Evolutionary conservation across 1,140 invertebrate species (phyloP), one percentile per base, ranked within the genome.

Genomic region (Polypedilum pembai): DNA sequence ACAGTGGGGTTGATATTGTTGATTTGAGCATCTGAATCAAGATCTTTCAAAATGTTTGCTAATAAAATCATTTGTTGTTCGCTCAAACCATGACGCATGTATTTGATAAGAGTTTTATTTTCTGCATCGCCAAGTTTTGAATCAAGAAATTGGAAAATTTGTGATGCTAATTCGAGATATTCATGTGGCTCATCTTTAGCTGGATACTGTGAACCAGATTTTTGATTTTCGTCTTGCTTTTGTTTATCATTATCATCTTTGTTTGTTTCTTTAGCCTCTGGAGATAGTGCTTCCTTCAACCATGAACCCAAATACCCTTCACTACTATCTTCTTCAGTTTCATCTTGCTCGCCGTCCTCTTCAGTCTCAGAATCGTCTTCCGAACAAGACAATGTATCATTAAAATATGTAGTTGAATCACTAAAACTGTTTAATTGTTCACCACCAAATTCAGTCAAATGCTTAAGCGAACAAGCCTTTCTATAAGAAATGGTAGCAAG

Each of bases 351-450:
- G 84, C 76, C 73, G 45, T 83, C 84, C 89, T 91, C 92, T 81
- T 94, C 93, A 80, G 94, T 92, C 40, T 90, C 91, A 76, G 92
- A 92, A 75, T 91, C 94, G 78, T 94, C 93, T 76, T 94, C 92
- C 0, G 94, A 94, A 80, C 91, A 94, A 79, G 94, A 92, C 40
- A 92, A 87, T 79, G 95, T 92, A 83, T 96, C 94, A 82, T 95
- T 94, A 81, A 94, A 95, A 81, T 94, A 96, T 18, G 93, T 95
- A 56, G 94, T 95, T 4, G 93, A 95, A 81, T 96, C 94, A 0
- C 93, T 95, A 77, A 86, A 86, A 79, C 92, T 94, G 65, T n/a
- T n/a, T n/a, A 93, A 89, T 8, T 89, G 89, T 79, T 94, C 92
- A 75, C 90, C 90, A 73, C 91, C 88, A 82, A 93, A 90, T 80